Base-by-base conservation (phyloP, 2,888 invertebrate species). In the Agriopis aurantiaria region DNA sequence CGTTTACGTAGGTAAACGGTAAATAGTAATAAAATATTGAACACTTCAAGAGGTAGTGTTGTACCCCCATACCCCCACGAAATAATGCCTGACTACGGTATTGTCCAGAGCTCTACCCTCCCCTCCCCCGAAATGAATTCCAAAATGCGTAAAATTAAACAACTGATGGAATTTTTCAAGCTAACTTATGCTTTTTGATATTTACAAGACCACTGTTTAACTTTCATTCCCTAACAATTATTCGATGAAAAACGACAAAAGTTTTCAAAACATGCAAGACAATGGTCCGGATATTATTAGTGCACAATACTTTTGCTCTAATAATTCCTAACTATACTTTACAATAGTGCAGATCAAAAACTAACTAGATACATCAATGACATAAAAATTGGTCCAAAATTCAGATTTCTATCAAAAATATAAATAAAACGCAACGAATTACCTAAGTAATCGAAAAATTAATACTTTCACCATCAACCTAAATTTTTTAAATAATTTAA, bases 301-400 rank as follows among this genome's bases (percentile, higher is more conserved):
- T 40, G 58, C 45, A 57, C 58, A 46, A 59, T 12, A 59, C 46
- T 59, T n/a, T 6, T 53, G 40, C 5, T 59, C 23, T 48, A 40
- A 48, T n/a, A 49, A 56, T 14, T 10, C 56, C 11, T n/a, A 14
- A 41, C 17, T 33, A 55, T n/a, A 64, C 17, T 33, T 45, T n/a
- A 64, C 11, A 57, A 40, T 23, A 45, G 56, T 23, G 61, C n/a
- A 52, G 45, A 55, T 41, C 8, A 51, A n/a, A 46, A 55, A 45
- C 40, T 48, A 59, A 45, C 45, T 63, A 33, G 8, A 43, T 48
- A 61, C 10, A 62, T 55, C 14, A 56, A 69, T 53, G 66, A 63
- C 33, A 43, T 64, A 63, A 49, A 67, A 70, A 76, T 76, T 76
- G 76, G 75, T 76, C 76, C 76, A 61, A 74, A 72, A 75, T 65